Percentiles rank a stretch among this genome's conserved stretches.
These are phyloP conservation scores for Apodemia duryi DNA, from an alignment of 2,888 invertebrate genomes.

Conservation along the genomic window DNA sequence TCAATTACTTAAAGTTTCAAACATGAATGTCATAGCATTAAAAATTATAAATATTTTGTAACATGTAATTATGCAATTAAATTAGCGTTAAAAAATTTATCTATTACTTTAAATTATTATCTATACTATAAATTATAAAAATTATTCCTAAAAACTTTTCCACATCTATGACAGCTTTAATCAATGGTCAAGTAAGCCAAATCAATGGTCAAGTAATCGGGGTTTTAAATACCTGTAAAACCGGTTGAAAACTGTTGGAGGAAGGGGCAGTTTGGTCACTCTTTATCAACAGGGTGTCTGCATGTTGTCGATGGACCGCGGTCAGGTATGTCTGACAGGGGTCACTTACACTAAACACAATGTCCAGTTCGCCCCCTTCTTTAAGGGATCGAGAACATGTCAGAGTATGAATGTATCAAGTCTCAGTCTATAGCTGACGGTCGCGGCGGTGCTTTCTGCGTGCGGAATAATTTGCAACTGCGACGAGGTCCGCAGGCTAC, in stretches of 20 bases:
- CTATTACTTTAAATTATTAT: too few species aligned
- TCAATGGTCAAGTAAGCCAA: conserved; percentile 38
- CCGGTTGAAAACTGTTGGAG: conserved; percentile 55
- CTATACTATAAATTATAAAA: too few species aligned
- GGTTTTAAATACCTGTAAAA: conserved; percentile 65
- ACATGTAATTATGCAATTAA: too few species aligned
- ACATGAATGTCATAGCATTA: too few species aligned
- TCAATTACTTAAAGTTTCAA: too few species aligned
- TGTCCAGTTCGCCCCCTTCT: conserved; percentile 53
- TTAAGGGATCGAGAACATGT: conserved; percentile 48
- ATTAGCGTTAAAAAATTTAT: too few species aligned
- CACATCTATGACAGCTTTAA: background rate
- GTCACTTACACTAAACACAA: conserved; percentile 66
- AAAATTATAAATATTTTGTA: too few species aligned
- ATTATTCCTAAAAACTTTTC: background rate
- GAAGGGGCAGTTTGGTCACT: conserved; percentile 63
- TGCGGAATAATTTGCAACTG: conserved; percentile 70
- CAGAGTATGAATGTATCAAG: conserved; percentile 37
- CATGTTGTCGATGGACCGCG: conserved; percentile 62
- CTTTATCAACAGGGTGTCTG: conserved; percentile 63
- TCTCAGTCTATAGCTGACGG: conserved; percentile 43
- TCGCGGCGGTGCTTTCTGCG: conserved; percentile 66
- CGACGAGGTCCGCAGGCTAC: conserved; percentile 36
- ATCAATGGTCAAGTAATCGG: conserved; percentile 36
- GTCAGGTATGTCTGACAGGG: conserved; percentile 59